Percentiles rank a stretch among this genome's conserved stretches.
phyloP scores from a whole-genome alignment of 2,113 vertebrate species.

The Phylloscopus trochiloides region DNA sequence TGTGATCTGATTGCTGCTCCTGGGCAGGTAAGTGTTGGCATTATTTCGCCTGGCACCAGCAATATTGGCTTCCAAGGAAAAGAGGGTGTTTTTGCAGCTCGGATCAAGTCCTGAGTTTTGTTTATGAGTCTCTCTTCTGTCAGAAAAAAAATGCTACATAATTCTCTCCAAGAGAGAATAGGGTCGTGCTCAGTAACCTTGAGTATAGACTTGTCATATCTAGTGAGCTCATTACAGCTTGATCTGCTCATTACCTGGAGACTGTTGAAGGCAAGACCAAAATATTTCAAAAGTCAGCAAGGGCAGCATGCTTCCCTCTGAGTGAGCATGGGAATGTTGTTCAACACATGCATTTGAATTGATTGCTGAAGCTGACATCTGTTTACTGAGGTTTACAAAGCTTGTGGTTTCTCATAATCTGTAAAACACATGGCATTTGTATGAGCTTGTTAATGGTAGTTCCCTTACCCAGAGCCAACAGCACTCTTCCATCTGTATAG shows the following conservation, averaged over 20 bases:
- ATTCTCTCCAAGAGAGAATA: background rate
- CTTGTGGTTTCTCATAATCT: background rate
- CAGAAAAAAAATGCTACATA: background rate
- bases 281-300: background rate
- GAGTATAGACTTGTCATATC: background rate
- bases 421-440: background rate
- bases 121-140: background rate
- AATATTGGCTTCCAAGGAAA: background rate
- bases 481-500: background rate
- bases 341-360: background rate
- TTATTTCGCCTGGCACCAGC: background rate
- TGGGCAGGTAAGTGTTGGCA: background rate
- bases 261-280: background rate
- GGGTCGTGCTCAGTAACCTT: background rate
- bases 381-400: background rate
- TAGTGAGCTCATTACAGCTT: conserved; percentile 27
- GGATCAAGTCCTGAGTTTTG: background rate
- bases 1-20: background rate
- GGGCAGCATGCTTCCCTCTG: background rate
- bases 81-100: background rate
- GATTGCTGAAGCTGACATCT: background rate
- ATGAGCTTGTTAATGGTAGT: background rate
- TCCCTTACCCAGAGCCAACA: background rate
- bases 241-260: conserved; percentile 32
- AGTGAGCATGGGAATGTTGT: background rate